Evolutionary conservation across 2,797 vertebrate species (phyloP).

Genomic region (Heterohyrax brucei): DNA sequence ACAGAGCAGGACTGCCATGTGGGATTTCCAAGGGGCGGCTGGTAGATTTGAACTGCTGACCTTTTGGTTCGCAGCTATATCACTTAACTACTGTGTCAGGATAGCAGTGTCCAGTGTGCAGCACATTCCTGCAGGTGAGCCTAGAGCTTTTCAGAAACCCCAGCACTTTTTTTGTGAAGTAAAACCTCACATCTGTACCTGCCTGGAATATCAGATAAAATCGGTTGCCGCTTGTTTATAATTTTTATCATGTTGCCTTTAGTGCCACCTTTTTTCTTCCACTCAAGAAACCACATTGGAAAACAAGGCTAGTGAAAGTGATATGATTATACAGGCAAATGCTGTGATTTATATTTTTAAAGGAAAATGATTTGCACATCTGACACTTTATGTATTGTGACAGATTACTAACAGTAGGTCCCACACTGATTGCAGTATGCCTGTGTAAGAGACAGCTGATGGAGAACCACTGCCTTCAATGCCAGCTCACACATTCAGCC

Average conservation of each 20-base stretch:
- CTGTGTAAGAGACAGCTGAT: background rate
- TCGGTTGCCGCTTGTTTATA: background rate
- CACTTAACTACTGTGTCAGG: no score
- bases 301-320: conserved; percentile 20
- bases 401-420: background rate
- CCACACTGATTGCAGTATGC: background rate
- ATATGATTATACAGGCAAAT: background rate
- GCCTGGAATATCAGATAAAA: background rate
- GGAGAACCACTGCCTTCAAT: background rate
- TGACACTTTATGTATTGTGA: background rate
- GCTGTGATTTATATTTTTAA: background rate
- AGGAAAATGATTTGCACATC: conserved; percentile 20
- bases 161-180: background rate
- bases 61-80: no score
- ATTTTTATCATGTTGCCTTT: conserved; percentile 41
- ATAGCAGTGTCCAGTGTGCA: background rate
- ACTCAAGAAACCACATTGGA: conserved; percentile 30
- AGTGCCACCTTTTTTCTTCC: background rate
- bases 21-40: no score
- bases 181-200: background rate
- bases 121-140: background rate
- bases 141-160: background rate
- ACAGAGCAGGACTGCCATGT: no score
- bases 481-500: background rate
- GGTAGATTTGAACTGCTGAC: no score